Evolutionary conservation across 30 jellyfish, hydroid and myxozoan species (phyloP).

Genomic region (Hydractinia symbiolongicarpus): DNA sequence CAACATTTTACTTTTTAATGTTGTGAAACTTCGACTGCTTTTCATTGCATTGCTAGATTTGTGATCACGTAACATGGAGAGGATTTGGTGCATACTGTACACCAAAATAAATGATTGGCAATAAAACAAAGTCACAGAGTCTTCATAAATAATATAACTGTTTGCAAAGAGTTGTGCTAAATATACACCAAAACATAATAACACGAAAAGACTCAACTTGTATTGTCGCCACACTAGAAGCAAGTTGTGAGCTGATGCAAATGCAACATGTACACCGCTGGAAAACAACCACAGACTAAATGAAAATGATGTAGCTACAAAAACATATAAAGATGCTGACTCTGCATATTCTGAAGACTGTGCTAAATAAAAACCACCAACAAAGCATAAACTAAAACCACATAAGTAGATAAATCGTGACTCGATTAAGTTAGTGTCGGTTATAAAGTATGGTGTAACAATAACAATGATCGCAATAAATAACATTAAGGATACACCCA

Average conservation of each 20-base stretch:
- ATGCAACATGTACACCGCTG: not conserved
- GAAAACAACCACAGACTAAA: conserved; percentile 26
- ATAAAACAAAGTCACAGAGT: conserved; percentile 36
- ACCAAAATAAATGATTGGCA: conserved; percentile 33
- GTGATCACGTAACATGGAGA: not conserved
- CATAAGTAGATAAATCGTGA: conserved; percentile 4
- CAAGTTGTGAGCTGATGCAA: not conserved
- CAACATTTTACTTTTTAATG: not conserved
- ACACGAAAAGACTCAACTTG: not conserved
- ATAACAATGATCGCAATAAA: not conserved
- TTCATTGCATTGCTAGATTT: not conserved
- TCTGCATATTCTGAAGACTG: not conserved
- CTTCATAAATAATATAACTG: conserved; percentile 63
- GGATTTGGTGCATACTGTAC: not conserved
- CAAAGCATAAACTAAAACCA: conserved; percentile 8
- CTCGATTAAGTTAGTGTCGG: not conserved
- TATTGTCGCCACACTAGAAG: not conserved
- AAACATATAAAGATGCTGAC: not conserved
- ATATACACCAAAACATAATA: conserved; percentile 14
- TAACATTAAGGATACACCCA: conserved; percentile 50
- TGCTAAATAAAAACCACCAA: conserved; percentile 7
- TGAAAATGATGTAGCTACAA: conserved; percentile 26
- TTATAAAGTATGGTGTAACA: not conserved
- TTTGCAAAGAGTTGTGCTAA: conserved; percentile 42
- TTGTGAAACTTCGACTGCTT: not conserved